Percentiles rank a stretch among this genome's conserved stretches.
Conservation (phyloP, 2,797 vertebrate species). For the Pangasius macronema region DNA sequence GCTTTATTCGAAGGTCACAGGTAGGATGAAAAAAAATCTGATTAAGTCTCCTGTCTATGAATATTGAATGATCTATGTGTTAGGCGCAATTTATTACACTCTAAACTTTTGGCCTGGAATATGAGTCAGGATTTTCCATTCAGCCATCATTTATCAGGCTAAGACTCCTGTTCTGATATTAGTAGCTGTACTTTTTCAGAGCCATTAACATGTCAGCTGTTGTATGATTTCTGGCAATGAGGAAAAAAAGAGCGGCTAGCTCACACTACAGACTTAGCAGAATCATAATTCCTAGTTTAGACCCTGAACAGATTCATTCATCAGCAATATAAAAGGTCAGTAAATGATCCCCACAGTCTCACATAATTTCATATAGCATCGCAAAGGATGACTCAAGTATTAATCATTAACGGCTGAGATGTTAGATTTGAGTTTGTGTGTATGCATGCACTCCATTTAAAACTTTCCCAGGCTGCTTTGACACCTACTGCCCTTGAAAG, state of each 20-base stretch:
- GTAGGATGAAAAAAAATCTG: slow-evolving; percentile 40
- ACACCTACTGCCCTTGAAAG: neutral
- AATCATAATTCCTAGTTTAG: slow-evolving; percentile 3
- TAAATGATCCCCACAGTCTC: neutral
- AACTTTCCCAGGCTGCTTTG: slow-evolving; percentile 9
- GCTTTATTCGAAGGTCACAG: slow-evolving; percentile 28
- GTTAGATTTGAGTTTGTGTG: neutral
- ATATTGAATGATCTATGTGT: slow-evolving; percentile 36
- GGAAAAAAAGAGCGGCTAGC: neutral
- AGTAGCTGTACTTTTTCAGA: slow-evolving; percentile 48
- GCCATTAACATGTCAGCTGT: slow-evolving; percentile 49
- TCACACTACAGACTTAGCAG: slow-evolving; percentile 19
- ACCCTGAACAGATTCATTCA: slow-evolving; percentile 4
- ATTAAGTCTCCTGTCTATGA: slow-evolving; percentile 35
- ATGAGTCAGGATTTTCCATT: slow-evolving; percentile 50
- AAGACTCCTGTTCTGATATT: slow-evolving; percentile 48
- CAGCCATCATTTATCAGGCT: slow-evolving; percentile 44
- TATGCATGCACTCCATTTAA: neutral
- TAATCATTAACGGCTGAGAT: neutral
- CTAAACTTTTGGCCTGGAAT: slow-evolving; percentile 50
- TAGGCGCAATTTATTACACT: slow-evolving; percentile 50
- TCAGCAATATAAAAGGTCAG: neutral
- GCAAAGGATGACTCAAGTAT: neutral
- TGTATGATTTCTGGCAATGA: slow-evolving; percentile 39
- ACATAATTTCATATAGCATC: slow-evolving; percentile 1